phyloP scores from a whole-genome alignment of 2,888 invertebrate species.

The Acanthosoma haemorrhoidale region DNA sequence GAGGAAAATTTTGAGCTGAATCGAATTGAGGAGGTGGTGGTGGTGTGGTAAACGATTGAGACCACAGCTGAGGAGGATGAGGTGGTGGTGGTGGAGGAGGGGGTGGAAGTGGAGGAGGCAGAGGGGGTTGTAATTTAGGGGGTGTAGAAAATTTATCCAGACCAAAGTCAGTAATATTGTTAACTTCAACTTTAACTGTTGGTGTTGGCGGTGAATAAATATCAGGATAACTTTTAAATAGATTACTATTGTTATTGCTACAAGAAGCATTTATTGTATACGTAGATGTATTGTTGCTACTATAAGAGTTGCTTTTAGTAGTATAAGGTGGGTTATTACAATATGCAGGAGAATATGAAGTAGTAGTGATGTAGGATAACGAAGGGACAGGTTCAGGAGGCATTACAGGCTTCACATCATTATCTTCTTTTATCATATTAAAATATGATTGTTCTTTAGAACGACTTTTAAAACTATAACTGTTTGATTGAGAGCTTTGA shows the following conservation, averaged over 20 bases:
- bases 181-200: neutral
- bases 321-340: neutral
- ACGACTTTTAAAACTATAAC: neutral
- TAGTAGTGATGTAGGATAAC: neutral
- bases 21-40: slow-evolving; percentile 17
- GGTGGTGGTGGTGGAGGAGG: slow-evolving; percentile 27
- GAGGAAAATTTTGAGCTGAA: neutral
- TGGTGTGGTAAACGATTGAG: neutral
- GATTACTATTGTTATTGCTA: neutral
- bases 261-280: neutral
- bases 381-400: neutral
- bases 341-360: neutral
- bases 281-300: neutral
- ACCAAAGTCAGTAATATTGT: neutral
- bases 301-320: neutral
- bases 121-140: neutral
- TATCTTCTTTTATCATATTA: neutral
- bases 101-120: neutral
- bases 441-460: neutral
- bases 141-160: neutral
- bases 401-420: neutral
- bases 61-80: neutral
- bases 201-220: slow-evolving; percentile 15
- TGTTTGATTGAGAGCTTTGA: neutral
- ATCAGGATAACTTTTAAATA: slow-evolving; percentile 1